Evolutionary conservation across 2,888 invertebrate species (phyloP), one percentile per base, ranked within the genome.

Genomic region (Petrophora chlorosata): DNA sequence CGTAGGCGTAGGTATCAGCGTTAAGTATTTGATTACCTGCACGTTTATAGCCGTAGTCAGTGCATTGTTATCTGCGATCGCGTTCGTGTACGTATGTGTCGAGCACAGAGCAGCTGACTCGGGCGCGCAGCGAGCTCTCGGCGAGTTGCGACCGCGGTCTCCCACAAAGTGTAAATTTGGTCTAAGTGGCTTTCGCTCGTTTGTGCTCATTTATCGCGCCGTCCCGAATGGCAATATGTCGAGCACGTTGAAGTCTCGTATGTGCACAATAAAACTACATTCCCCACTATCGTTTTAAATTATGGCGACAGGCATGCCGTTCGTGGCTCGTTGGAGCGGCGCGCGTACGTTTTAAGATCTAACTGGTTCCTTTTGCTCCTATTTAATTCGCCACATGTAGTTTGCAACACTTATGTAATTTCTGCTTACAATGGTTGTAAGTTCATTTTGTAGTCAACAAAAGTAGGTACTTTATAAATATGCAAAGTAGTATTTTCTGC

Each of bases 121-220:
- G 67, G 70, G 70, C 66, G 65, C 29, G 39, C 26, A 67, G 65
- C 65, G 56, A 63, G 61, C 62, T 60, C 73, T 69, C 70, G 62
- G 58, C 73, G 67, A 67, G 73, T 60, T 76, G 74, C 76, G 72
- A 60, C 66, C 77, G 78, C 73, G 82, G 81, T 87, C 90, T 89
- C 90, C 90, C 90, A 85, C 90, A 75, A 85, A 89, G 90, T 82
- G 84, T 89, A 87, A 88, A 89, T 88, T 88, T 83, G 86, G 82
- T 85, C 80, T 86, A 87, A 87, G 83, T 87, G 80, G 81, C 85
- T 87, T 88, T 85, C 82, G 84, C 85, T 85, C 79, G 79, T 84
- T 85, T 84, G 81, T 79, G 77, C 79, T 80, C 82, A 85, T 86
- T 86, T 87, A 84, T 80, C 78, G 76, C 73, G 69, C 73, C 74